Evolutionary conservation across 2,888 invertebrate genomes (phyloP).

Genomic region (Pomacea canaliculata): DNA sequence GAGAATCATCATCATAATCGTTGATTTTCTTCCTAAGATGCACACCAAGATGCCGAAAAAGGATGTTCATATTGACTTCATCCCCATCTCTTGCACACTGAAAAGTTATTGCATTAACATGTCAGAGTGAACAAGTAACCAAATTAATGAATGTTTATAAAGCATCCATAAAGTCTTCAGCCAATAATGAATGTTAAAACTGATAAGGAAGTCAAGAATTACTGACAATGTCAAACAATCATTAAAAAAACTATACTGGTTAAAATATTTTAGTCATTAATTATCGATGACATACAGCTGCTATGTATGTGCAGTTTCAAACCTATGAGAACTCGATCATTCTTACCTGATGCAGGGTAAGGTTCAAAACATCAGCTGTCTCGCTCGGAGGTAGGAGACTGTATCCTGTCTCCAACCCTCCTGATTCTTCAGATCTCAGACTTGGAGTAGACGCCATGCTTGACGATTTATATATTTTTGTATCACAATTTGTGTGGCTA

Average conservation of each 20-base stretch:
- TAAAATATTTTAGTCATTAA: too few species aligned
- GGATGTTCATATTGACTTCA: conserved; percentile 49
- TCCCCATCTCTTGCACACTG: conserved; percentile 69
- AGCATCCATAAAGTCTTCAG: too few species aligned
- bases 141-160: too few species aligned
- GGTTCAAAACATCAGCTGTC: conserved; percentile 38
- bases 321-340: neutral
- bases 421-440: neutral
- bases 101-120: neutral
- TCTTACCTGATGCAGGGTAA: conserved; percentile 45
- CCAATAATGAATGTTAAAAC: too few species aligned
- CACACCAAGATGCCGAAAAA: conserved; percentile 52
- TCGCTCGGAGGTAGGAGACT: conserved; percentile 12
- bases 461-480: too few species aligned
- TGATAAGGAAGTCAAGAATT: too few species aligned
- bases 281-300: too few species aligned
- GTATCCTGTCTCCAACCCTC: conserved; percentile 24
- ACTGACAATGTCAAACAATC: too few species aligned
- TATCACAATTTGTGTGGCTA: too few species aligned
- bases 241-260: too few species aligned
- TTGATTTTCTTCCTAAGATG: conserved; percentile 63
- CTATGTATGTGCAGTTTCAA: too few species aligned
- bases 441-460: neutral
- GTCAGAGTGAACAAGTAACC: too few species aligned
- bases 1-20: conserved; percentile 66